phyloP scores from a whole-genome alignment of 2,113 vertebrate genomes.

The Collichthys lucidus region DNA sequence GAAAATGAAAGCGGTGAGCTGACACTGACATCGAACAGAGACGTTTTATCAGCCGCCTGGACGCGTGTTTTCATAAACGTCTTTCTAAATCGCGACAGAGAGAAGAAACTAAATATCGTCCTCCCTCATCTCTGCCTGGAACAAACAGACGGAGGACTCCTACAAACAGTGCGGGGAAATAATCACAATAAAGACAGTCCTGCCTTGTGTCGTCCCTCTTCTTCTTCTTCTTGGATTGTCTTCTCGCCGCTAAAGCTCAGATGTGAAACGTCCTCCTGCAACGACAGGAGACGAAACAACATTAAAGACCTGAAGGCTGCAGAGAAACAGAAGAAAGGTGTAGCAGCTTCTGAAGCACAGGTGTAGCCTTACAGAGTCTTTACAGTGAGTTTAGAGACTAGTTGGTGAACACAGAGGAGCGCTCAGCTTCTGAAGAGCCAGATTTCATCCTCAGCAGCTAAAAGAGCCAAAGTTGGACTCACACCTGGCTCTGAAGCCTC shows the following conservation, averaged over 20 bases:
- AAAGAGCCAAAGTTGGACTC: no score
- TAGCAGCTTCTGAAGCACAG: no score
- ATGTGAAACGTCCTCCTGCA: slow-evolving; percentile 2
- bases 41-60: background rate
- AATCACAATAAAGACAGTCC: slow-evolving; percentile 17
- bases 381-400: no score
- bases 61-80: background rate
- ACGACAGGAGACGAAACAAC: background rate
- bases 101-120: background rate
- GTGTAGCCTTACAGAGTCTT: no score
- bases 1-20: background rate
- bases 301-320: no score
- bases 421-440: no score
- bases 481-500: no score
- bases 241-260: background rate
- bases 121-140: background rate
- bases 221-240: background rate
- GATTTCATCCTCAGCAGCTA: no score
- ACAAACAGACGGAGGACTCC: background rate
- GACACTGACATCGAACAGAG: slow-evolving; percentile 3
- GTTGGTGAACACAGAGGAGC: no score
- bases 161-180: background rate
- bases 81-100: background rate
- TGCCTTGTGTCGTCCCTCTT: slow-evolving; percentile 11
- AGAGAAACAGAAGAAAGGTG: no score